phyloP scores from a whole-genome alignment of 35 echinoderm and acorn worm species.

The Ophiothrix spiculata region DNA sequence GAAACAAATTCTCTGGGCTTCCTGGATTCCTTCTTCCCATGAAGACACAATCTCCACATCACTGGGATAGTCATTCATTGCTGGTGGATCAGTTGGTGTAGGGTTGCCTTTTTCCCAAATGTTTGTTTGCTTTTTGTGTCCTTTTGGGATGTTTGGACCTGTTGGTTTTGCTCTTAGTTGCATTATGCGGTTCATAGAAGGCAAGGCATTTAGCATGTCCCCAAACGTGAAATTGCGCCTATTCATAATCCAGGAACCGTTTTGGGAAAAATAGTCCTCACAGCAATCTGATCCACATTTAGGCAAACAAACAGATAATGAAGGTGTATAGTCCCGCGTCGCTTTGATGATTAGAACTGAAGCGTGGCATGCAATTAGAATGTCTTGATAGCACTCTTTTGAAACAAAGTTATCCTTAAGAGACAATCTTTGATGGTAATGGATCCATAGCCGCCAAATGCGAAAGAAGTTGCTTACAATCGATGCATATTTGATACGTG shows the following conservation, averaged over 20 bases:
- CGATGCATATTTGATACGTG: background rate
- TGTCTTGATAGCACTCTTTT: background rate
- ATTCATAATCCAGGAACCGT: slow-evolving; percentile 15
- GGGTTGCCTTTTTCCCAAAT: background rate
- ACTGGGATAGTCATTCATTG: background rate
- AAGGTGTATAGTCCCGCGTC: background rate
- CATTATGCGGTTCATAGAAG: background rate
- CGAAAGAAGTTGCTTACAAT: background rate
- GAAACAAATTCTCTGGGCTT: background rate
- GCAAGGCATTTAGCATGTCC: slow-evolving; percentile 5
- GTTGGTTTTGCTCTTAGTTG: background rate
- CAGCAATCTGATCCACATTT: background rate
- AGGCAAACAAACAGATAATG: background rate
- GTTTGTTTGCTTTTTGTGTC: slow-evolving; percentile 1
- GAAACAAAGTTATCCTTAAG: background rate
- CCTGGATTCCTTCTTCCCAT: background rate
- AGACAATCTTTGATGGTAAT: background rate
- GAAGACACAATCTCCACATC: background rate
- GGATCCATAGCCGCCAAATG: background rate
- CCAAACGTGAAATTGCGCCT: background rate
- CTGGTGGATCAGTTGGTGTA: background rate
- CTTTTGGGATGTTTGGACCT: background rate
- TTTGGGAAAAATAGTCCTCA: slow-evolving; percentile 12
- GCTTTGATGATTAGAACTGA: background rate
- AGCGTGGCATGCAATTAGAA: slow-evolving; percentile 2